Percentiles rank a stretch among this genome's conserved stretches.
Evolutionary conservation across 2,113 vertebrate genomes (phyloP).

Genomic region (Amphilophus citrinellus): DNA sequence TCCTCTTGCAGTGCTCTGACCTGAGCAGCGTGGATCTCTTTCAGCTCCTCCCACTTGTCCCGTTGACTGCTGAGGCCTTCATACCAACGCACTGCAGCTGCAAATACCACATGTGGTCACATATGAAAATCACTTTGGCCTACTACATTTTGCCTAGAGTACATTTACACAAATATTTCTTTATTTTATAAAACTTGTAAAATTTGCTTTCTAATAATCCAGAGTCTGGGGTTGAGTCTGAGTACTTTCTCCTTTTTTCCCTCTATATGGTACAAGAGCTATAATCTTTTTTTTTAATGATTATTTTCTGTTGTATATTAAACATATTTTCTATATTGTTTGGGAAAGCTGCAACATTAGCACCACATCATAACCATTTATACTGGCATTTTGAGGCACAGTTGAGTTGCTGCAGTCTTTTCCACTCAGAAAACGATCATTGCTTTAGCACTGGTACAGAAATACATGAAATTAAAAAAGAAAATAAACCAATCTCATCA

Average conservation of each 20-base stretch:
- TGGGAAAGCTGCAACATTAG: neutral
- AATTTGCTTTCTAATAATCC: neutral
- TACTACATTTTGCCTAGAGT: neutral
- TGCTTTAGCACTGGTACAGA: too few relatives aligned
- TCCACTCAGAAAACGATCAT: too few relatives aligned
- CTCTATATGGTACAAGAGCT: neutral
- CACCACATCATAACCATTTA: neutral
- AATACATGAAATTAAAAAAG: neutral
- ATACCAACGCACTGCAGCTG: slow-evolving; percentile 6
- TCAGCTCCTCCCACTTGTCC: slow-evolving; percentile 51
- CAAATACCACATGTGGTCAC: slow-evolving; percentile 16
- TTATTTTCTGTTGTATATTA: neutral
- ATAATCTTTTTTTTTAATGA: neutral
- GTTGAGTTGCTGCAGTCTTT: too few relatives aligned
- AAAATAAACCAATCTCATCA: neutral
- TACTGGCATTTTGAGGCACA: neutral
- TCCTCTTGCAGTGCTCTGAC: slow-evolving; percentile 70
- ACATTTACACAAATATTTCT: neutral
- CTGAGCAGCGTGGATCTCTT: slow-evolving; percentile 58
- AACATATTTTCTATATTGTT: neutral
- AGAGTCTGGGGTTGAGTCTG: neutral
- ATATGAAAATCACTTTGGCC: neutral
- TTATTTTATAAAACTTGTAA: neutral
- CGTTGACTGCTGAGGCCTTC: slow-evolving; percentile 5
- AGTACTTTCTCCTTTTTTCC: neutral